Conservation (phyloP, 92 coral and sea anemone genomes). For the Palythoa grandis region DNA sequence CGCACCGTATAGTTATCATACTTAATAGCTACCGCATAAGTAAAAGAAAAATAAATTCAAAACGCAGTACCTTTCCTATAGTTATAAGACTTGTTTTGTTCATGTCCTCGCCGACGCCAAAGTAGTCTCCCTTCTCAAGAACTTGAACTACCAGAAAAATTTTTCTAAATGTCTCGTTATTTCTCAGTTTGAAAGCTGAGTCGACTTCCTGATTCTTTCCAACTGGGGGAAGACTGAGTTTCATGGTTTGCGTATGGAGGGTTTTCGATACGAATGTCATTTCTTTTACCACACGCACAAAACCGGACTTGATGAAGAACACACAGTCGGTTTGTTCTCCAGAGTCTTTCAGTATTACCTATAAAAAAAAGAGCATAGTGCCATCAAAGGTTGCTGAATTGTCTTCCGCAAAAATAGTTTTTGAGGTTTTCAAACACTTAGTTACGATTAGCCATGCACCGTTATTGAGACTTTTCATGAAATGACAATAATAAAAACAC, state of each 20-base stretch:
- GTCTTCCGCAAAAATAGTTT: neutral
- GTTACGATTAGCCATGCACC: too few relatives aligned
- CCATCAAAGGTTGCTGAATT: neutral
- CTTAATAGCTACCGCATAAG: too few relatives aligned
- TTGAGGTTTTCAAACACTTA: too few relatives aligned
- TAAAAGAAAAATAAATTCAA: neutral
- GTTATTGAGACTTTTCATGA: too few relatives aligned
- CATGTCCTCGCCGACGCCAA: conserved; percentile 93
- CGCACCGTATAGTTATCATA: too few relatives aligned
- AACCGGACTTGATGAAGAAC: conserved; percentile 84
- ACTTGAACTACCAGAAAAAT: conserved; percentile 68
- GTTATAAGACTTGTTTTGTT: conserved; percentile 72
- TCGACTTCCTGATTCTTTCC: conserved; percentile 5
- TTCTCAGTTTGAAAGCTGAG: conserved; percentile 39
- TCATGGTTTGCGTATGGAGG: conserved; percentile 60
- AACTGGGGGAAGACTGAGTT: conserved; percentile 72
- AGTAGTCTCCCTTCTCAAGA: conserved; percentile 75
- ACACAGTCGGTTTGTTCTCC: conserved; percentile 59
- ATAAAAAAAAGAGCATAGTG: neutral
- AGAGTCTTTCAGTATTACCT: conserved; percentile 70
- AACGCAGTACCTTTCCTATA: conserved; percentile 62
- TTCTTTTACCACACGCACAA: conserved; percentile 83
- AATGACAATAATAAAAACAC: too few relatives aligned
- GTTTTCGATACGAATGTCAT: conserved; percentile 66
- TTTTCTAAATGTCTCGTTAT: conserved; percentile 52